A percentile compares a stretch with the other conserved stretches of the same genome.
phyloP scores from a whole-genome alignment of 2,888 invertebrate genomes.

The Acanthacorydalis orientalis region DNA sequence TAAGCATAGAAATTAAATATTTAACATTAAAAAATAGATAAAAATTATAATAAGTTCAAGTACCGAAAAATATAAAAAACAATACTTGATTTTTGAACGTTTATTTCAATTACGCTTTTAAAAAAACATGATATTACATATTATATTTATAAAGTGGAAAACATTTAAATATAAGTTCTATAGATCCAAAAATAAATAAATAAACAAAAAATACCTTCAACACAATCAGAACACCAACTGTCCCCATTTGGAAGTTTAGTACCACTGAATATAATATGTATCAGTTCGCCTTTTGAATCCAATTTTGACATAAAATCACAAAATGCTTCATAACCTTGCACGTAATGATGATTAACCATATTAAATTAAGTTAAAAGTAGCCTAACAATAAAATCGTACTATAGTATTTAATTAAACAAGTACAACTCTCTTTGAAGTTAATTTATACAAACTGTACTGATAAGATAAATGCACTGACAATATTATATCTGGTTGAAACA shows the following conservation, averaged over 20 bases:
- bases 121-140: not conserved
- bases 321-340: conserved; percentile 47
- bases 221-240: conserved; percentile 87
- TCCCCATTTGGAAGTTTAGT: conserved; percentile 43
- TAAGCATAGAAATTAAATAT: too few relatives aligned
- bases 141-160: not conserved
- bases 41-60: too few relatives aligned
- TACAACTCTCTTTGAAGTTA: too few relatives aligned
- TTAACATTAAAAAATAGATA: too few relatives aligned
- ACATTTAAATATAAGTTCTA: conserved; percentile 2
- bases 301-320: conserved; percentile 34
- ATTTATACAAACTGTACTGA: too few relatives aligned
- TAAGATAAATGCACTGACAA: too few relatives aligned
- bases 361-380: conserved; percentile 16
- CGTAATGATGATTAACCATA: conserved; percentile 30
- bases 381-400: too few relatives aligned
- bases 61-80: too few relatives aligned
- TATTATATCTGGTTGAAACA: too few relatives aligned
- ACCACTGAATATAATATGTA: conserved; percentile 48
- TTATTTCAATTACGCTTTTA: too few relatives aligned
- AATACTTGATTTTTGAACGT: too few relatives aligned
- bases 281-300: conserved; percentile 23
- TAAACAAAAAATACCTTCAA: conserved; percentile 40
- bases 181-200: conserved; percentile 1
- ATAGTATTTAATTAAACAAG: too few relatives aligned